Evolutionary conservation across 2,888 invertebrate genomes (phyloP), one percentile per base, ranked within the genome.

Genomic region (Galeruca laticollis): DNA sequence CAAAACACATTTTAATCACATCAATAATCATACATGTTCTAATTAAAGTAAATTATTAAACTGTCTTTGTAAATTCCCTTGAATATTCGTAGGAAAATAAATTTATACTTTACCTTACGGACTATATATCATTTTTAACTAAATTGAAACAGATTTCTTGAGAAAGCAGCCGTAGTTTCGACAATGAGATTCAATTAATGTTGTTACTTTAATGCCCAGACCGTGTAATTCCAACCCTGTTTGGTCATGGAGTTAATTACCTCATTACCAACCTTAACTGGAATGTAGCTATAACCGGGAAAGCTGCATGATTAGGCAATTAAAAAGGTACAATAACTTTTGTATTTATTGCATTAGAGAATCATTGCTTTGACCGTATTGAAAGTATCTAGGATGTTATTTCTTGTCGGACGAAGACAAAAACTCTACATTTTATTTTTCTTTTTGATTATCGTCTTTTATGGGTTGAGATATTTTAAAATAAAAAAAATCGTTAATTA

Each of bases 201-300:
- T 40, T n/a, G 5, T 40, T 40, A 40, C 40, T 6, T 40, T 40
- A 40, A 40, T 40, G 40, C 4, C n/a, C 4, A n/a, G 6, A 40
- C n/a, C 5, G 40, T 1, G 49, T 49, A 20, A 21, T 49, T 54
- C 33, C 54, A 54, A 9, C 54, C 54, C 54, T 54, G 54, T 54
- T 6, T 8, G 2, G 43, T 43, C 43, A 15, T 54, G 35, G 10
- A 64, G 64, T 43, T 64, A 64, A 64, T 64, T 64, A 56, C 54
- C 64, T 64, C 56, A 56, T 64, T 64, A 64, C 21, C 13, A 49
- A 47, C 15, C 18, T 47, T 33, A 61, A 61, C 61, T 61, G 20
- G 61, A 61, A 61, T 49, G 61, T 21, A 18, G 61, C 56, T 56
- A 64, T 56, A 64, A 56, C 52, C 43, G 40, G 56, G 49, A 52